These are phyloP conservation scores for Trachurus trachurus DNA, from an alignment of 2,797 vertebrate genomes.

Conservation along the genomic window DNA sequence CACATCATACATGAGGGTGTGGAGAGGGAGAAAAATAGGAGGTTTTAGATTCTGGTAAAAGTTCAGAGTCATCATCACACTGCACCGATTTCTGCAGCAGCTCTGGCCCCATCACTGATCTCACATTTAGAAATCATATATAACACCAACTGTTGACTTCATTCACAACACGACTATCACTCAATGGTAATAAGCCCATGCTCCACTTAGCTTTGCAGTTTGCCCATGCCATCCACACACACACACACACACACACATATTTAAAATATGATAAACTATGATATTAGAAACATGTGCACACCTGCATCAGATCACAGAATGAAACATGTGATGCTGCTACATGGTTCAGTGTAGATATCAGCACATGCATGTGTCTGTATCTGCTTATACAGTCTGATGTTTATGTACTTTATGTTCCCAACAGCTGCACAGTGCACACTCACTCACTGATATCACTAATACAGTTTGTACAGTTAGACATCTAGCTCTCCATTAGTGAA, in stretches of 20 bases:
- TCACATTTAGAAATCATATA: not conserved
- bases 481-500: not conserved
- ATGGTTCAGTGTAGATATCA: too few species aligned
- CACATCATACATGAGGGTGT: not conserved
- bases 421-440: not conserved
- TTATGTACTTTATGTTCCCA: not conserved
- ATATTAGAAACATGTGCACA: not conserved
- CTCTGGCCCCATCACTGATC: not conserved
- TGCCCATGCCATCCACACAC: slow-evolving; percentile 66
- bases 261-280: not conserved
- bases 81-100: slow-evolving; percentile 2
- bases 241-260: slow-evolving; percentile 13
- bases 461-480: not conserved
- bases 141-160: slow-evolving; percentile 17
- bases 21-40: not conserved
- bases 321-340: not conserved
- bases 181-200: slow-evolving; percentile 69
- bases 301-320: not conserved
- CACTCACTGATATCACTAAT: not conserved
- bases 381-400: not conserved
- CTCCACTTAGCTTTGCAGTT: slow-evolving; percentile 66
- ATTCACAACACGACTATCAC: slow-evolving; percentile 41
- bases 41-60: not conserved
- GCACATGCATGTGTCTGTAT: not conserved
- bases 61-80: not conserved